Evolutionary conservation across 53 echinoderm and acorn worm species (phyloP).

Genomic region (Pentamera pediparva): DNA sequence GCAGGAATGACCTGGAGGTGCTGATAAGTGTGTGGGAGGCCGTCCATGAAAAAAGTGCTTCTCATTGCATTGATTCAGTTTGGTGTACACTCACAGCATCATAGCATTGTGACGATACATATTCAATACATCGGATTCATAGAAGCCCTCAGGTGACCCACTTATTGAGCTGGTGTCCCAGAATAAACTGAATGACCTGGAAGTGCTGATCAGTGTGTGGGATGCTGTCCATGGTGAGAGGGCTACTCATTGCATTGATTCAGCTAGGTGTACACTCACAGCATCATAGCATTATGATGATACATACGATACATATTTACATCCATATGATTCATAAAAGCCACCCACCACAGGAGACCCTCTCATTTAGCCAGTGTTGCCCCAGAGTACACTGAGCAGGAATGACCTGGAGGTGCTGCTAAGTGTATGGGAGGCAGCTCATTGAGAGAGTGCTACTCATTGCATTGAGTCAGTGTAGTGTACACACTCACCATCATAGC

Average conservation of each 20-base stretch:
- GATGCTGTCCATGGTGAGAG: slow-evolving; percentile 56
- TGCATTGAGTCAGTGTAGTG: slow-evolving; percentile 53
- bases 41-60: slow-evolving; percentile 51
- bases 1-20: slow-evolving; percentile 59
- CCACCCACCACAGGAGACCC: slow-evolving; percentile 20
- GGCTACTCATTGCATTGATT: slow-evolving; percentile 56
- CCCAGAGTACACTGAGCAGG: slow-evolving; percentile 57
- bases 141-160: too few species aligned
- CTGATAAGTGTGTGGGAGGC: slow-evolving; percentile 75
- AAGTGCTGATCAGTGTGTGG: slow-evolving; percentile 76
- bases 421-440: slow-evolving; percentile 71
- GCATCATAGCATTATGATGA: too few species aligned
- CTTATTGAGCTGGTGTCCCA: too few species aligned
- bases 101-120: too few species aligned
- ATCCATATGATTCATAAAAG: slow-evolving; percentile 5
- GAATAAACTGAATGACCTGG: too few species aligned
- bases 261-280: slow-evolving; percentile 48
- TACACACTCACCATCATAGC: neutral
- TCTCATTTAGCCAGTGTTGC: slow-evolving; percentile 41
- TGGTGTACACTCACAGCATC: too few species aligned
- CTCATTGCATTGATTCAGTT: slow-evolving; percentile 52
- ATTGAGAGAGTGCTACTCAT: slow-evolving; percentile 52
- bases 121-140: too few species aligned
- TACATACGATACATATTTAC: too few species aligned
- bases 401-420: slow-evolving; percentile 64